Conservation (phyloP, 2,797 vertebrate species). For the Periophthalmus magnuspinnatus region DNA sequence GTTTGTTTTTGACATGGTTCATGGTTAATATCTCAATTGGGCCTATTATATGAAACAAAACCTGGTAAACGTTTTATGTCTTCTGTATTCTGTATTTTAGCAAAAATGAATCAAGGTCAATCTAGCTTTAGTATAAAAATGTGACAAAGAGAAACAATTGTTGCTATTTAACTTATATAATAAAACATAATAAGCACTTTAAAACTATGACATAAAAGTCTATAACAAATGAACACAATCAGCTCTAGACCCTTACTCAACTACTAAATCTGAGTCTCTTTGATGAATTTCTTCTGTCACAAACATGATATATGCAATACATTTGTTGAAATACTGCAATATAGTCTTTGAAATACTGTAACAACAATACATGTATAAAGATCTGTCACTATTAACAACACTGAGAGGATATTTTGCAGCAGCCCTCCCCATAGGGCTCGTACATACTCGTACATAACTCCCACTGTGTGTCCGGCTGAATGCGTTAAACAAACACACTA, state of each 20-base stretch:
- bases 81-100: background rate
- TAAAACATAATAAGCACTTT: background rate
- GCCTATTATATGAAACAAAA: too few relatives aligned
- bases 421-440: background rate
- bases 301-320: background rate
- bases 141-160: too few relatives aligned
- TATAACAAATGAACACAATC: background rate
- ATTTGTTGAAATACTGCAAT: background rate
- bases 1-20: too few relatives aligned
- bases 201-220: background rate
- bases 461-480: slow-evolving; percentile 34
- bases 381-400: background rate
- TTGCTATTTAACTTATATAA: too few relatives aligned
- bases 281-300: background rate
- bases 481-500: slow-evolving; percentile 64
- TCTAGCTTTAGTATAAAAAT: background rate
- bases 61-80: background rate
- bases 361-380: background rate
- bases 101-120: background rate
- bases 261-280: background rate
- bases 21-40: too few relatives aligned
- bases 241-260: background rate
- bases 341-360: background rate
- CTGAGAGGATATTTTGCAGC: background rate
- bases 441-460: slow-evolving; percentile 17